Evolutionary conservation across 1,140 invertebrate species (phyloP), one percentile per base, ranked within the genome.

Genomic region (Antheraea pernyi): DNA sequence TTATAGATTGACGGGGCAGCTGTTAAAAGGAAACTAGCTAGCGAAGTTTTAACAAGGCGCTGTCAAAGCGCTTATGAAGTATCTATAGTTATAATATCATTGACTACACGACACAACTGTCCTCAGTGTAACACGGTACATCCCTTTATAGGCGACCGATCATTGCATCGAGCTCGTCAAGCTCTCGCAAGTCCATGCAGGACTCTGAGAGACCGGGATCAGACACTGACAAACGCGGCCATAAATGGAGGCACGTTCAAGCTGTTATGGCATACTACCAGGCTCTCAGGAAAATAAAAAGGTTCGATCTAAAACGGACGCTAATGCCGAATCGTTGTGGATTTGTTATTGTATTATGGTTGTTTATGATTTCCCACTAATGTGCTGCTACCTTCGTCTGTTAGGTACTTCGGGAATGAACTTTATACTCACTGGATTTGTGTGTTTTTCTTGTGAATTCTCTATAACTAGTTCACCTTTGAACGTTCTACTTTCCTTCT

Each of bases 231-330:
- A 93, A 94, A 87, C 95, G 95, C 72, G 95, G 95, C 81, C 96
- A 96, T 93, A 96, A 96, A 85, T 97, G 96, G 96, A 95, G 95
- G 92, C 97, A 97, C 92, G 94, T 97, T 72, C 94, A 96, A 83
- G 96, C 96, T 78, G 96, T 97, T 79, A 96, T 97, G 96, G 96
- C 96, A 79, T 96, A 97, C 93, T 97, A 97, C 94, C 96, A 96
- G 93, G 95, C 96, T 78, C 94, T 97, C 82, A 95, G 96, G 92
- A 96, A 96, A 93, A 97, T 97, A 93, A 97, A 97, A 95, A 97
- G 96, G 96, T 97, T 90, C 86, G 86, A 81, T 67, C 76, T 63
- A 76, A 67, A 69, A 39, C 69, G 70, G 76, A 77, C 80, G 81
- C 83, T 88, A 86, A 89, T 73, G 71, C 76, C 81, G 78, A 77